These are phyloP conservation scores for Acleris sparsana DNA, from an alignment of 2,888 invertebrate species.

Conservation along the genomic window DNA sequence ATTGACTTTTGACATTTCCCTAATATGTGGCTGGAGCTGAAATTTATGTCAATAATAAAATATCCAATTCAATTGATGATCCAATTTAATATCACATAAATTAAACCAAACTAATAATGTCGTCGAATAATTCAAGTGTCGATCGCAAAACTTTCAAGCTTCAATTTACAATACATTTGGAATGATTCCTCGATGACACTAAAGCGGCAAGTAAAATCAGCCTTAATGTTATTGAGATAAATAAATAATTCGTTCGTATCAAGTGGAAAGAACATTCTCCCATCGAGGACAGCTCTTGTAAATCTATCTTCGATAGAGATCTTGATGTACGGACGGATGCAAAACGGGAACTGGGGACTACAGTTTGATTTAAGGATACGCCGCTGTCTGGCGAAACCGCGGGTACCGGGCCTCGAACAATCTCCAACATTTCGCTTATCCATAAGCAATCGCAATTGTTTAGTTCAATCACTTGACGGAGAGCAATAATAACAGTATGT, in stretches of 20 bases:
- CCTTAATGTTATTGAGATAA: slow-evolving; percentile 58
- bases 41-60: slow-evolving; percentile 1
- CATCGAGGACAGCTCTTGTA: slow-evolving; percentile 77
- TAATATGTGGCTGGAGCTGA: too few relatives aligned
- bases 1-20: too few relatives aligned
- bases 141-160: slow-evolving; percentile 35
- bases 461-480: slow-evolving; percentile 56
- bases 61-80: slow-evolving; percentile 4
- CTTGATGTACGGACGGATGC: slow-evolving; percentile 83
- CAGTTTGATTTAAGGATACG: slow-evolving; percentile 78
- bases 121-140: slow-evolving; percentile 41
- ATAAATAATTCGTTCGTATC: slow-evolving; percentile 70
- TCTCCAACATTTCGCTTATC: slow-evolving; percentile 61
- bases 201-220: slow-evolving; percentile 42
- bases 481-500: slow-evolving; percentile 45
- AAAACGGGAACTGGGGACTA: slow-evolving; percentile 70
- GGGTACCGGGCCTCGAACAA: slow-evolving; percentile 58
- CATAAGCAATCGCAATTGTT: slow-evolving; percentile 68
- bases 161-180: slow-evolving; percentile 30
- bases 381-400: slow-evolving; percentile 51
- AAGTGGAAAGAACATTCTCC: slow-evolving; percentile 64
- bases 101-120: slow-evolving; percentile 41
- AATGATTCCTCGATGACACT: slow-evolving; percentile 27
- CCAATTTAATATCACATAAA: slow-evolving; percentile 27
- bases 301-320: slow-evolving; percentile 81